A percentile compares a stretch with the other conserved stretches of the same genome.
These are phyloP conservation scores for Aurelia sp. DNA, from an alignment of 30 jellyfish, hydroid and myxozoan genomes.

Conservation along the genomic window DNA sequence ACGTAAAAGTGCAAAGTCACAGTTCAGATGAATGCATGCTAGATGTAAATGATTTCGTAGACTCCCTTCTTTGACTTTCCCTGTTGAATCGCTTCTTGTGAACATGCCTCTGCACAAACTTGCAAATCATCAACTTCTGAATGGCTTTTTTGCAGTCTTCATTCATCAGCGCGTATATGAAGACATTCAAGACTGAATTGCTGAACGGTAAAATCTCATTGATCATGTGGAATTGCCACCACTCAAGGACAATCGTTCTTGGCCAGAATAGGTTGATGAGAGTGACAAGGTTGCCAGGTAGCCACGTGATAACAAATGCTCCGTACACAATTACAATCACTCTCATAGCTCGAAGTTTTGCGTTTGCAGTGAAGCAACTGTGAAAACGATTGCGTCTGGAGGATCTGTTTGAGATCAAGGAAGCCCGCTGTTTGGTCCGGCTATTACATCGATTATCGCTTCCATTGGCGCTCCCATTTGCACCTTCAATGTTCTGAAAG, in stretches of 20 bases:
- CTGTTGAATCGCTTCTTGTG: background rate
- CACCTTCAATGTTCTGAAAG: background rate
- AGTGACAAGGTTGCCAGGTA: conserved; percentile 42
- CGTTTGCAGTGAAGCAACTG: conserved; percentile 29
- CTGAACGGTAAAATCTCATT: conserved; percentile 45
- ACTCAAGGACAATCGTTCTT: background rate
- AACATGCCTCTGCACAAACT: background rate
- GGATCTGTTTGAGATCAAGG: background rate
- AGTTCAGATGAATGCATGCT: background rate
- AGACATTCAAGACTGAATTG: conserved; percentile 53
- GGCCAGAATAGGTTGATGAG: background rate
- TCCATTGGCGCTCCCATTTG: background rate
- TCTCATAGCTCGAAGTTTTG: conserved; percentile 15
- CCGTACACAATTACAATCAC: conserved; percentile 69
- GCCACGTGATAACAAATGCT: conserved; percentile 58
- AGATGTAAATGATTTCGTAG: background rate
- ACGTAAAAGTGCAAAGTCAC: too few relatives aligned
- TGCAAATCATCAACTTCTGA: background rate
- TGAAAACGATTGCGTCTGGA: background rate
- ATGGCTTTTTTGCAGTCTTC: conserved; percentile 2
- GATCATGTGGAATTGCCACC: conserved; percentile 28
- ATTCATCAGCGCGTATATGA: conserved; percentile 63
- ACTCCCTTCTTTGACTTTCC: background rate
- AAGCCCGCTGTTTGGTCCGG: background rate
- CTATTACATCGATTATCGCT: background rate